Conservation (phyloP, 2,888 invertebrate genomes). For the Anticlea derivata region DNA sequence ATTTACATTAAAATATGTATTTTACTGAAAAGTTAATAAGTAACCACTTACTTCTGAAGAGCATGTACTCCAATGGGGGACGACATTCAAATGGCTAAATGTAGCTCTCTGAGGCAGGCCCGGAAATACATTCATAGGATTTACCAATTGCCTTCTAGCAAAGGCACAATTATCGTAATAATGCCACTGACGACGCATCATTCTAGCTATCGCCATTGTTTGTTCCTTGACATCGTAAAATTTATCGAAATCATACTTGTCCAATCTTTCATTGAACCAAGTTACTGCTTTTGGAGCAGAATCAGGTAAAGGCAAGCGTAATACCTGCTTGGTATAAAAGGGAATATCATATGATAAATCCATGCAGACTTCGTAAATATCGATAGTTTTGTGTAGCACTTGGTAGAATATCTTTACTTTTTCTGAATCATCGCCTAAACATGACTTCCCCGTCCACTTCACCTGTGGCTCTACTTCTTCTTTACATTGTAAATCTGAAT, state of each 20-base stretch:
- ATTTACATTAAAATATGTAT: too few species aligned
- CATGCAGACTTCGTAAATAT: conserved; percentile 54
- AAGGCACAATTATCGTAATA: conserved; percentile 51
- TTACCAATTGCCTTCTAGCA: conserved; percentile 53
- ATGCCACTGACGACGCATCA: conserved; percentile 28
- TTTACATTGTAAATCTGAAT: conserved; percentile 49
- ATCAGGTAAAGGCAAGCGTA: conserved; percentile 38
- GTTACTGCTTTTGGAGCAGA: conserved; percentile 12
- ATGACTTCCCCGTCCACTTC: conserved; percentile 34
- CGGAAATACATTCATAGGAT: conserved; percentile 49
- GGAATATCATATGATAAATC: conserved; percentile 44
- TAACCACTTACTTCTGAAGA: conserved; percentile 43
- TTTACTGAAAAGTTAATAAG: too few species aligned
- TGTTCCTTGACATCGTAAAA: conserved; percentile 51
- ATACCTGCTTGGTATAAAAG: conserved; percentile 43
- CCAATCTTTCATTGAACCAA: conserved; percentile 42
- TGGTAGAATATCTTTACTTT: conserved; percentile 45
- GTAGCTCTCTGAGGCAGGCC: conserved; percentile 52
- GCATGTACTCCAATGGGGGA: conserved; percentile 64
- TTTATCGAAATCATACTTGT: conserved; percentile 39
- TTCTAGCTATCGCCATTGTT: conserved; percentile 29
- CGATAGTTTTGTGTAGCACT: conserved; percentile 27
- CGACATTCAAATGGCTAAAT: conserved; percentile 53
- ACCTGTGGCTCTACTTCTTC: conserved; percentile 37
- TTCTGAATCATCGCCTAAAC: conserved; percentile 42